These are phyloP conservation scores for Idaea straminata DNA, from an alignment of 2,888 invertebrate genomes.

Conservation along the genomic window DNA sequence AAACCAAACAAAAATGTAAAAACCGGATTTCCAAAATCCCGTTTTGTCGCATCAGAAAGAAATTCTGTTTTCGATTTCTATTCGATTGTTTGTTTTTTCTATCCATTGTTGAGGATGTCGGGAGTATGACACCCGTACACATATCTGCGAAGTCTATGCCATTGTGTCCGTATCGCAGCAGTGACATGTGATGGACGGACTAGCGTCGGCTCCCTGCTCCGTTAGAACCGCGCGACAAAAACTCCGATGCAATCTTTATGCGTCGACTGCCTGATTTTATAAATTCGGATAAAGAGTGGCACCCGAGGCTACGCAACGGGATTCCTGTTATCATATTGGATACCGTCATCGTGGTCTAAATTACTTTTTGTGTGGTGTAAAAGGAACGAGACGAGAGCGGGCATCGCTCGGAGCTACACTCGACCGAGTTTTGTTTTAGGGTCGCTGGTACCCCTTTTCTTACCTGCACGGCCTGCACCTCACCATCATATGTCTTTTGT, in stretches of 20 bases:
- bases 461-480: conserved; percentile 68
- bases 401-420: conserved; percentile 64
- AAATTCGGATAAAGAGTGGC: conserved; percentile 41
- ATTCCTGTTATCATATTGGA: conserved; percentile 75
- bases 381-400: conserved; percentile 52
- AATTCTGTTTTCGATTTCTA: conserved; percentile 78
- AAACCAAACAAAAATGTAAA: conserved; percentile 62
- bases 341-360: conserved; percentile 68
- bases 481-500: conserved; percentile 40
- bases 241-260: conserved; percentile 40
- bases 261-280: conserved; percentile 37
- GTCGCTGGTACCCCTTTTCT: conserved; percentile 61
- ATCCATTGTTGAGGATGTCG: conserved; percentile 67
- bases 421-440: conserved; percentile 59
- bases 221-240: conserved; percentile 44
- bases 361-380: conserved; percentile 69
- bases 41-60: conserved; percentile 72
- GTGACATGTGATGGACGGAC: conserved; percentile 74
- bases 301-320: conserved; percentile 73
- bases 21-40: conserved; percentile 80
- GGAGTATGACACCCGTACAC: conserved; percentile 70
- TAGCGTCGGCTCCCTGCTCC: conserved; percentile 36
- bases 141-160: conserved; percentile 75
- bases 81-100: conserved; percentile 77
- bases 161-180: conserved; percentile 67